Evolutionary conservation across 2,113 vertebrate genomes (phyloP).

Genomic region (Pollachius pollachius): DNA sequence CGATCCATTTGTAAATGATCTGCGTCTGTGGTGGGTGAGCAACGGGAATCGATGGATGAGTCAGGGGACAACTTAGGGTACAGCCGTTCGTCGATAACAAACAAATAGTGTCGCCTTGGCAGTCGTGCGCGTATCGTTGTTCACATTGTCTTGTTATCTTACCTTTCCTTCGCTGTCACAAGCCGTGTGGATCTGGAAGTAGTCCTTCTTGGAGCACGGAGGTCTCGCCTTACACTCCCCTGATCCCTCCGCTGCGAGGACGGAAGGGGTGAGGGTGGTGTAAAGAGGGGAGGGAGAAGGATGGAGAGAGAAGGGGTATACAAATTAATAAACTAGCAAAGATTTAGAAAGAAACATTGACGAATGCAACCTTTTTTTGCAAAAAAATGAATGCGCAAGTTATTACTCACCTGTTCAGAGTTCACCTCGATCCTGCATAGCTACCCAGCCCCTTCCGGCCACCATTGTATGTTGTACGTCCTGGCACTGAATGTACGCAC

Average conservation of each 20-base stretch:
- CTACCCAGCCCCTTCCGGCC: too few species aligned
- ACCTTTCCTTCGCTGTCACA: slow-evolving; percentile 94
- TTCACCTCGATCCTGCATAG: too few species aligned
- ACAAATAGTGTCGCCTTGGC: background rate
- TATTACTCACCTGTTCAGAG: too few species aligned
- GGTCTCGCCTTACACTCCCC: slow-evolving; percentile 77
- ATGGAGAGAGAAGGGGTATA: too few species aligned
- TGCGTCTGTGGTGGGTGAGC: slow-evolving; percentile 80
- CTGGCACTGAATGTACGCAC: too few species aligned
- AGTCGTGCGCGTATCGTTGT: background rate
- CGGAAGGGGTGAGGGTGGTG: background rate
- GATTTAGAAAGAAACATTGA: too few species aligned
- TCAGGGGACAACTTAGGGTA: background rate
- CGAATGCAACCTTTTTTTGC: too few species aligned
- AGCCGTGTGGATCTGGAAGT: slow-evolving; percentile 89
- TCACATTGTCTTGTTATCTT: slow-evolving; percentile 24
- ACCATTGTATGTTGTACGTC: too few species aligned
- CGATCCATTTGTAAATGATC: slow-evolving; percentile 91
- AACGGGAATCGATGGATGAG: too few species aligned
- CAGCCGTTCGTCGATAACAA: background rate
- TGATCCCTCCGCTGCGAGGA: slow-evolving; percentile 84
- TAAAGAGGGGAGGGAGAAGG: too few species aligned
- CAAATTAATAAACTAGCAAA: too few species aligned
- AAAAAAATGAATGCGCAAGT: too few species aligned
- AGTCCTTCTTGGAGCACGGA: slow-evolving; percentile 87